Evolutionary conservation across 2,113 vertebrate genomes (phyloP).

Genomic region (Pachycephala philippinensis): DNA sequence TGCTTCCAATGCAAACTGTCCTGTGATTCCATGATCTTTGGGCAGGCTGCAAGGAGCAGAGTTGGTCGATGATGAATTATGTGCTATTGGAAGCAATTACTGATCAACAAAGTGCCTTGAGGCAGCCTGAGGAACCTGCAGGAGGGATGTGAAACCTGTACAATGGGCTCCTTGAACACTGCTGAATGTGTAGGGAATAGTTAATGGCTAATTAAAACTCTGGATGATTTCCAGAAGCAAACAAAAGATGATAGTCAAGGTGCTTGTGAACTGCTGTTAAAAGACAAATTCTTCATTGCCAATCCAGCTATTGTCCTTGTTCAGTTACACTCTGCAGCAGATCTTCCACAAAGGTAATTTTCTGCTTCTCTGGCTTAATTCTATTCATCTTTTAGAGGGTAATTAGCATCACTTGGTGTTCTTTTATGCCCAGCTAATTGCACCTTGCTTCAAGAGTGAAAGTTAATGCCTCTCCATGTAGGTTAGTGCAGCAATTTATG

Average conservation of each 20-base stretch:
- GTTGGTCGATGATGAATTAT: neutral
- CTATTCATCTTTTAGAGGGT: slow-evolving; percentile 64
- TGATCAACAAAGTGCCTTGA: neutral
- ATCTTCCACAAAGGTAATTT: slow-evolving; percentile 74
- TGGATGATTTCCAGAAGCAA: neutral
- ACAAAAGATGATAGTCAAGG: neutral
- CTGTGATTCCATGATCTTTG: neutral
- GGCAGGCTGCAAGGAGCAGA: neutral
- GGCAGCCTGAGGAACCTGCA: neutral
- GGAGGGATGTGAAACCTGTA: neutral
- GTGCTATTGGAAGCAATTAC: neutral
- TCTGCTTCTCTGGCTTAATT: slow-evolving; percentile 73
- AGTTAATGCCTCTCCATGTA: slow-evolving; percentile 61
- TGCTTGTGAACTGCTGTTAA: neutral
- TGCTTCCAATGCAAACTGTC: accelerated
- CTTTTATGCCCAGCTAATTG: slow-evolving; percentile 71
- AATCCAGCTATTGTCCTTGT: neutral
- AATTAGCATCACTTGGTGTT: slow-evolving; percentile 71
- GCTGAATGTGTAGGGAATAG: neutral
- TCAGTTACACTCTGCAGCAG: slow-evolving; percentile 35
- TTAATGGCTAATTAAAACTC: neutral
- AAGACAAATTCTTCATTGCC: neutral
- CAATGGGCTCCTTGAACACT: neutral
- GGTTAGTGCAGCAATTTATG: slow-evolving; percentile 50
- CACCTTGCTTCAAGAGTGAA: slow-evolving; percentile 69